Evolutionary conservation across 2,113 vertebrate genomes (phyloP), one percentile per base, ranked within the genome.

Genomic region (Podocnemis expansa): DNA sequence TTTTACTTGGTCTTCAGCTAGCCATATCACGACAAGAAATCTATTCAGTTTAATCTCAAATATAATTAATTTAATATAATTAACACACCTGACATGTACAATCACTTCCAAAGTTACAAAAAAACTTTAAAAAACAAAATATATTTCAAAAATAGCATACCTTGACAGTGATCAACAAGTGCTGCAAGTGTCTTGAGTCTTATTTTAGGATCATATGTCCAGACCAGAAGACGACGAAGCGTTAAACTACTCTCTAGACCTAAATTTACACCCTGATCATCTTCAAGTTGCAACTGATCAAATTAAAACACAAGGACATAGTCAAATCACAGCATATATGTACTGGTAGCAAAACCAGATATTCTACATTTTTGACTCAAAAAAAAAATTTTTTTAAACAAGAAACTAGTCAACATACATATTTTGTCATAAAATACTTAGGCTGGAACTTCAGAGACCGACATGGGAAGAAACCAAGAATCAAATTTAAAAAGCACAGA

Each of bases 131-230:
- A 82, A 85, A 1, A 67, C 10, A 16, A 87, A 89, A 79, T 43
- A 24, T 6, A 87, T n/a, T 8, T 91, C 80, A 47, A 85, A 76
- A 78, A 56, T 34, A 19, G 96, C 97, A 70, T 9, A 99, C 99
- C 99, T 99, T 99, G 99, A 98, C 99, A 99, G 96, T 98, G 99
- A 97, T 99, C 99, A 63, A 99, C 99, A 52, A 99, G 99, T 31
- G 99, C 99, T 1, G 99, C 99, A 54, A 99, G 98, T 1, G 99
- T 99, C 97, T 99, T 99, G 84, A 99, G 98, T 63, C 99, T 98
- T 73, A 99, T 98, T 95, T 99, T 99, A 94, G 99, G 99, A 96
- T 99, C 99, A 0, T 99, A 99, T 0, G 99, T 99, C 99, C 99
- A 99, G 47, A 99, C 99, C 5, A 99, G 97, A 41, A 99, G 99